Evolutionary conservation across 2,888 invertebrate genomes (phyloP), one percentile per base, ranked within the genome.

Genomic region (Sinodicranocentrus sp.): DNA sequence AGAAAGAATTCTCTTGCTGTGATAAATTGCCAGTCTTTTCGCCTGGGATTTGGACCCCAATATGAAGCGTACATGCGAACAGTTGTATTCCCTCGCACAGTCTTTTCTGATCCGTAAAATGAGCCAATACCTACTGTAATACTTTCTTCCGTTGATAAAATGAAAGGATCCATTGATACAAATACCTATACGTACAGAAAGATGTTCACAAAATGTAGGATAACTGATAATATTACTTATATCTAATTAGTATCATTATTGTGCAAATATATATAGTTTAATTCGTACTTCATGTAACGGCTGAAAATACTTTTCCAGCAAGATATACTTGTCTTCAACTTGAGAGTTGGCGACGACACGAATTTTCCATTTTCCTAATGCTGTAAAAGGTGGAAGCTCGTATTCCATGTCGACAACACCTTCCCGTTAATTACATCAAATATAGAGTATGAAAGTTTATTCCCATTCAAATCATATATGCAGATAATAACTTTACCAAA

Each of bases 291-390:
- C 91, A 86, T 90, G 90, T 52, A 89, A 88, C 8, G 90, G 90
- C 5, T 89, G 88, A 86, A 90, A 91, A 87, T 90, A 91, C 73
- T 90, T 90, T 84, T 91, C 90, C 8, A 91, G 90, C 75, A 89
- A 88, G 72, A 91, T 89, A 28, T 61, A 77, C 73, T 90, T 89
- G 77, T 90, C 89, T 79, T 90, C 89, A 3, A 89, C 85, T 87
- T 91, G 91, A 8, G 89, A 89, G 72, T 89, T 89, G 2, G 90
- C 90, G 79, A 89, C 88, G 0, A 90, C 90, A 59, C 89, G 88
- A 39, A 91, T 90, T 80, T 88, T 90, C 91, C 91, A 91, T 77
- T 89, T 88, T 0, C 91, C 91, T 67, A 90, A 88, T 80, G 90
- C 90, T n/a, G 90, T 89, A 44, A 90, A 89, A 70, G 89, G 89